Evolutionary conservation across 2,113 vertebrate genomes (phyloP).

Genomic region (Epinephelus moara): DNA sequence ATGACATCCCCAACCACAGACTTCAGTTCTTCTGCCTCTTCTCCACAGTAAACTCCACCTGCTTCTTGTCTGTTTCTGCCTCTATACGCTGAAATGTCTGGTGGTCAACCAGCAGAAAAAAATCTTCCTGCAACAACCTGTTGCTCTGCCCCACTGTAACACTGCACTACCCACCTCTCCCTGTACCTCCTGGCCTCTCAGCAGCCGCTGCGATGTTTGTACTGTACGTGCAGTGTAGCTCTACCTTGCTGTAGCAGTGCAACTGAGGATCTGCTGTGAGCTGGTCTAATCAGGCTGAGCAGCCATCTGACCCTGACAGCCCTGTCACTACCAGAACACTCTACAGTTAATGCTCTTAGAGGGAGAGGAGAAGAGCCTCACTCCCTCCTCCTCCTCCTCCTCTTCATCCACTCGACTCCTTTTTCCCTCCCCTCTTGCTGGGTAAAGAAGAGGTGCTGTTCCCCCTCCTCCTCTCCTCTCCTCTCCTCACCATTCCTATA

Average conservation of each 20-base stretch:
- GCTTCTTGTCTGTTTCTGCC: constrained; percentile 12
- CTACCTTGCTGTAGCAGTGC: constrained; percentile 51
- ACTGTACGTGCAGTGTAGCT: constrained; percentile 28
- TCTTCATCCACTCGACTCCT: constrained; percentile 39
- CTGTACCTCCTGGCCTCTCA: constrained; percentile 18
- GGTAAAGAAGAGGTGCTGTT: constrained; percentile 16
- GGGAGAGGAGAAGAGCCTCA: constrained; percentile 60
- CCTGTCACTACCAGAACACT: constrained; percentile 82
- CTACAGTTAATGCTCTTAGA: constrained; percentile 82
- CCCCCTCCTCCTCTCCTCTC: constrained; percentile 2
- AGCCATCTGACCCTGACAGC: constrained; percentile 83
- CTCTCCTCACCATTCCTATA: constrained; percentile 12
- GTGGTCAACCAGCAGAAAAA: constrained; percentile 15
- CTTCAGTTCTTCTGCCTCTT: constrained; percentile 35
- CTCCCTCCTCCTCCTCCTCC: constrained; percentile 32
- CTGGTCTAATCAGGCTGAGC: constrained; percentile 83
- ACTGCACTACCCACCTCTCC: constrained; percentile 34
- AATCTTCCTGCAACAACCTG: constrained; percentile 57
- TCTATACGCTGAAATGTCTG: constrained; percentile 13
- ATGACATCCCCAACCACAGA: constrained; percentile 47
- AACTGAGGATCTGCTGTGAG: constrained; percentile 79
- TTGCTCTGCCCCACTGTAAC: constrained; percentile 41
- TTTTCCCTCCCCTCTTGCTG: constrained; percentile 29
- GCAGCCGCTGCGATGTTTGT: not conserved
- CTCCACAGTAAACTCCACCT: constrained; percentile 34